Base-by-base conservation (phyloP, 1,140 invertebrate genomes). In the Scaptomyza hsui region DNA sequence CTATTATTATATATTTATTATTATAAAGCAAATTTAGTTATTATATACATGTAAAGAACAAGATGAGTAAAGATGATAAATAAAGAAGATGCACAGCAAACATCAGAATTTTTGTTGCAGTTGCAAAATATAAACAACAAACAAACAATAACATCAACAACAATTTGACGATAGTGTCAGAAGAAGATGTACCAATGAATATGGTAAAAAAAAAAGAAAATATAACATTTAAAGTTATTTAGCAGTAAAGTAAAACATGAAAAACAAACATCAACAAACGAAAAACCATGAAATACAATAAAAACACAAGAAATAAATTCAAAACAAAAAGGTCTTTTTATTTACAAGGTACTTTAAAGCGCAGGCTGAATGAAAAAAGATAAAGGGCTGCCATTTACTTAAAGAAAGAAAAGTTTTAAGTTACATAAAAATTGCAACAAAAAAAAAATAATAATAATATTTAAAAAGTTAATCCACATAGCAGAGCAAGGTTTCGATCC, bases 401-500 rank as follows among this genome's bases (percentile, higher is more conserved):
- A 10, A 16, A 32, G 12, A 44, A 32, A 24, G 15, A 18, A 9
- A 18, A 21, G n/a, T n/a, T n/a, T n/a, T n/a, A n/a, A n/a, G n/a
- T n/a, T n/a, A n/a, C n/a, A n/a, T n/a, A n/a, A n/a, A n/a, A n/a
- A n/a, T n/a, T n/a, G n/a, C n/a, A n/a, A n/a, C n/a, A 16, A 18
- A 49, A 42, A 52, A 32, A 51, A 49, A 39, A 47, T 19, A 12
- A 24, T 4, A 0, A 6, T 1, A 24, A 24, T 2, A 24, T 24
- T 4, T 24, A n/a, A 37, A 37, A 37, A 37, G 2, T n/a, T n/a
- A n/a, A 26, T 4, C 16, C 4, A 2, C 19, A 45, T 96, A 96
- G 95, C 95, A 97, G 95, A 96, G 94, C 95, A 95, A 96, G 94
- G 95, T 97, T 96, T 97, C 96, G 96, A 97, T 96, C 96, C 94